A percentile compares a stretch with the other conserved stretches of the same genome.
Evolutionary conservation across 2,797 vertebrate species (phyloP).

Genomic region (Varecia variegata): DNA sequence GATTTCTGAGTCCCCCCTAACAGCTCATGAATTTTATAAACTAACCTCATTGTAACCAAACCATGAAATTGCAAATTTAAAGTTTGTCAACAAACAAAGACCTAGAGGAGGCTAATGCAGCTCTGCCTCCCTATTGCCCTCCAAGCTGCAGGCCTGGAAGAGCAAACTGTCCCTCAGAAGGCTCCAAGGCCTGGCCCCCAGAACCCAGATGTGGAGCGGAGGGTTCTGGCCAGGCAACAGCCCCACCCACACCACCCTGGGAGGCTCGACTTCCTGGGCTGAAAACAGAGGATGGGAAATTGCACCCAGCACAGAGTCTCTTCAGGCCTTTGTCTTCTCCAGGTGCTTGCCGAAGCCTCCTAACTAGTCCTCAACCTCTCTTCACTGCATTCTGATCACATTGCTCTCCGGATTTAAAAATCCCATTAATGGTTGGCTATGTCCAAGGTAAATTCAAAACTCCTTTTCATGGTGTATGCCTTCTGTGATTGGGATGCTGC

Average conservation of each 20-base stretch:
- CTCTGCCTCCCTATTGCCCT: neutral
- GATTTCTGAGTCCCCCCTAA: conserved; percentile 31
- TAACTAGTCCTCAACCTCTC: neutral
- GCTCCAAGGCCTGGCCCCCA: neutral
- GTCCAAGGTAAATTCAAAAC: neutral
- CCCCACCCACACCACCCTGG: accelerated
- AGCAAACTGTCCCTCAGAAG: neutral
- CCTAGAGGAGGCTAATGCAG: neutral
- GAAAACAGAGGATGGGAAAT: neutral
- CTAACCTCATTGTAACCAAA: conserved; percentile 78
- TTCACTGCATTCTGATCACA: neutral
- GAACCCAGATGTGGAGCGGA: neutral
- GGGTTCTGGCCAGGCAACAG: neutral
- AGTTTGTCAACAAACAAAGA: conserved; percentile 77
- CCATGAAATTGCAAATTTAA: conserved; percentile 79
- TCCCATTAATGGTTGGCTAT: neutral
- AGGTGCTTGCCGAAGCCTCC: neutral
- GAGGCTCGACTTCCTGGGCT: neutral
- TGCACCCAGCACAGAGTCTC: neutral
- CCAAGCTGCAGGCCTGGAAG: neutral
- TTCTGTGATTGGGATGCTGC: neutral
- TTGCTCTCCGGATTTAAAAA: neutral
- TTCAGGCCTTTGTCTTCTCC: neutral
- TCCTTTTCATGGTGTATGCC: neutral
- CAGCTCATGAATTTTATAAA: conserved; percentile 79